Percentiles rank a stretch among this genome's conserved stretches.
These are phyloP conservation scores for Eupithecia insigniata DNA, from an alignment of 2,888 invertebrate species.

Conservation along the genomic window DNA sequence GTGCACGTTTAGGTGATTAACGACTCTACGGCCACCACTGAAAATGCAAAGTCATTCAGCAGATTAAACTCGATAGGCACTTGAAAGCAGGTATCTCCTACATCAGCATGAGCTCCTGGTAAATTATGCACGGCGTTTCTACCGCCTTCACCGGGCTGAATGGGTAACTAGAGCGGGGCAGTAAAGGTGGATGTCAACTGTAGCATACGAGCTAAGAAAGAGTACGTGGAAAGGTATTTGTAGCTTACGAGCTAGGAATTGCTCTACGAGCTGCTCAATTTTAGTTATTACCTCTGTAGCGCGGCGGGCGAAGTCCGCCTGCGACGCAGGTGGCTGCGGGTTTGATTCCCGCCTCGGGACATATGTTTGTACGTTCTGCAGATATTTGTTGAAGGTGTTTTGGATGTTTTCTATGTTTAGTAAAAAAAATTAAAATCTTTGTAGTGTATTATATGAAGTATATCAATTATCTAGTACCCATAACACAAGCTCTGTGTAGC, in stretches of 20 bases:
- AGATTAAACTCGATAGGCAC: background rate
- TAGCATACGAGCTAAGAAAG: background rate
- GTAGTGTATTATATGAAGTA: too few relatives aligned
- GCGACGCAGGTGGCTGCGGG: too few relatives aligned
- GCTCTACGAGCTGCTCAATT: too few relatives aligned
- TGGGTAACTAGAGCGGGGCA: constrained; percentile 14
- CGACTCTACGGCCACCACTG: background rate
- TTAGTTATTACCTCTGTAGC: too few relatives aligned
- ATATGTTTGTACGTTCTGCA: too few relatives aligned
- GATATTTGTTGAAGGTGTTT: too few relatives aligned
- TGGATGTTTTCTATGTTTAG: too few relatives aligned
- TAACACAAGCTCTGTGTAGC: too few relatives aligned
- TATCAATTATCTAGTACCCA: too few relatives aligned
- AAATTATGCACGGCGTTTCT: constrained; percentile 26
- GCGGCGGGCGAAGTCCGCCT: too few relatives aligned
- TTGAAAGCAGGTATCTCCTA: background rate
- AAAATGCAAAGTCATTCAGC: background rate
- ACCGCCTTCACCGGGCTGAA: constrained; percentile 19
- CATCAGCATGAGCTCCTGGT: constrained; percentile 10
- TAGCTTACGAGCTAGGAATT: background rate
- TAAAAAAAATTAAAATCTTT: too few relatives aligned
- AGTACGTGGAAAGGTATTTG: background rate
- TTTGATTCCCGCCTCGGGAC: too few relatives aligned
- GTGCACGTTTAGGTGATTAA: background rate
- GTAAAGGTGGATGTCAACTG: background rate